A percentile compares a stretch with the other conserved stretches of the same genome.
These are phyloP conservation scores for Diplosoma virens DNA, from an alignment of 23 tunicate species.

Conservation along the genomic window DNA sequence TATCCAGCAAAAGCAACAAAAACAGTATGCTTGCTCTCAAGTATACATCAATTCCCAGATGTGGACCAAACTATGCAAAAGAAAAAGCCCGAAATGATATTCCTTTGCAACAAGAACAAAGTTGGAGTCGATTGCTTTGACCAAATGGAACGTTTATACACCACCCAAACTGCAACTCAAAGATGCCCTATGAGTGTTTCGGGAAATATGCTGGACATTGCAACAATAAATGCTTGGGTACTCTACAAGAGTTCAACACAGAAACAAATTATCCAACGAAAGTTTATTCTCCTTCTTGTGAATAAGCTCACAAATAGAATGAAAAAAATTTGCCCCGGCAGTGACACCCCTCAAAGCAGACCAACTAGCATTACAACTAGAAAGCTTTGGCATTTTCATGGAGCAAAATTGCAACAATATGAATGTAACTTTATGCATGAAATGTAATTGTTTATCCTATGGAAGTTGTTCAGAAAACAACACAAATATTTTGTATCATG, in stretches of 20 bases:
- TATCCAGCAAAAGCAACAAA: background rate
- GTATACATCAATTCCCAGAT: background rate
- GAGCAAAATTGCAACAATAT: background rate
- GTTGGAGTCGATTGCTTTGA: constrained; percentile 15
- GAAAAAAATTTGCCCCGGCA: background rate
- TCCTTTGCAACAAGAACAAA: constrained; percentile 12
- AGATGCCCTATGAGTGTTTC: constrained; percentile 11
- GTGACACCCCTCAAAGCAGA: background rate
- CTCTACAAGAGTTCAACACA: background rate
- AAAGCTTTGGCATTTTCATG: background rate
- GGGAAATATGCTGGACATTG: constrained; percentile 3
- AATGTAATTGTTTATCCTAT: background rate
- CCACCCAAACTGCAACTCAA: background rate
- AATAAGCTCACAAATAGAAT: background rate
- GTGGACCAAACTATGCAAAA: constrained; percentile 3
- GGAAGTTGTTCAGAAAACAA: constrained; percentile 5
- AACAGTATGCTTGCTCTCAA: constrained; percentile 8
- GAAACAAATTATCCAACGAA: background rate
- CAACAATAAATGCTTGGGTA: no score
- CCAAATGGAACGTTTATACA: constrained; percentile 14
- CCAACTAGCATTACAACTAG: background rate
- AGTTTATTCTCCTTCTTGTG: background rate
- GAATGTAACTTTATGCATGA: constrained; percentile 1
- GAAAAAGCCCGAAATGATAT: background rate
- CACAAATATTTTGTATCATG: background rate